phyloP scores from a whole-genome alignment of 1,140 invertebrate genomes.

The Meloidogyne exigua region DNA sequence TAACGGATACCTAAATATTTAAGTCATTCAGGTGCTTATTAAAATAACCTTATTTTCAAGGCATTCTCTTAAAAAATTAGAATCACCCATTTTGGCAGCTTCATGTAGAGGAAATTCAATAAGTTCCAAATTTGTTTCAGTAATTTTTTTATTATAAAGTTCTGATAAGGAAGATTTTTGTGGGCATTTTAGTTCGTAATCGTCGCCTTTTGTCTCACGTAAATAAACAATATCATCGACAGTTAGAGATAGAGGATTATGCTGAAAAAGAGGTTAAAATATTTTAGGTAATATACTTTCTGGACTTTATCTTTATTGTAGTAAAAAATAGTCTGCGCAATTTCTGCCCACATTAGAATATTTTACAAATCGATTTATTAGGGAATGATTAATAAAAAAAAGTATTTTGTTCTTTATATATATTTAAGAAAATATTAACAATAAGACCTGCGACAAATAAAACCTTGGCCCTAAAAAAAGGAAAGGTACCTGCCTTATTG shows the following conservation, averaged over 20 bases:
- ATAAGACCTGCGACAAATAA: no score
- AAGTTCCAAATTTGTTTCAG: constrained; percentile 70
- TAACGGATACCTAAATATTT: constrained; percentile 69
- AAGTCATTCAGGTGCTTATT: neutral
- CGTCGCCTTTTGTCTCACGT: constrained; percentile 19
- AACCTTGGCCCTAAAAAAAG: no score
- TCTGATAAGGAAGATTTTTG: neutral
- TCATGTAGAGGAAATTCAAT: constrained; percentile 73
- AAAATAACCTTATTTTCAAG: constrained; percentile 69
- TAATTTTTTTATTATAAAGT: constrained; percentile 66
- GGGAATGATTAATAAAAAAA: no score
- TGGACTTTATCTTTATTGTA: no score
- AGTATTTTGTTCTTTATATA: no score
- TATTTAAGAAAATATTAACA: no score
- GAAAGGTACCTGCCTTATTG: no score
- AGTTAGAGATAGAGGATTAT: constrained; percentile 1
- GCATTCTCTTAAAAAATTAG: constrained; percentile 71
- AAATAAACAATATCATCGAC: neutral
- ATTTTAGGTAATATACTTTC: no score
- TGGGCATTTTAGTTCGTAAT: neutral
- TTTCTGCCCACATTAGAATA: no score
- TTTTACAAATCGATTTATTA: no score
- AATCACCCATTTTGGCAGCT: constrained; percentile 73
- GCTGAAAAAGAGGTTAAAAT: neutral
- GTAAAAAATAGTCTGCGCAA: no score